phyloP scores from a whole-genome alignment of 1,140 invertebrate species.

The Monomorium pharaonis region DNA sequence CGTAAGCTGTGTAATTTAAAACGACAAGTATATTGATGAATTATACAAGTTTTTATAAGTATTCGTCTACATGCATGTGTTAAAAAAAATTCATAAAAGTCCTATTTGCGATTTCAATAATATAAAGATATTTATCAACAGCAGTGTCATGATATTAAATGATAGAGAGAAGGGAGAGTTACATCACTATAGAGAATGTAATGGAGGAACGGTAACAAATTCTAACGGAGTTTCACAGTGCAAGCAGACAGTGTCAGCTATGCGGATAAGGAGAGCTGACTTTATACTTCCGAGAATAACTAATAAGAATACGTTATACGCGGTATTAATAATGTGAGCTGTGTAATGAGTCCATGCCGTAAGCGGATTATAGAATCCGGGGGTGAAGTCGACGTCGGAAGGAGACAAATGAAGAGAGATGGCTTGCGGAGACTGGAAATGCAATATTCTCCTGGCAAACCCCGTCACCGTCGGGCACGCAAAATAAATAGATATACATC shows the following conservation, averaged over 20 bases:
- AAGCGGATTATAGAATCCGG: constrained; percentile 74
- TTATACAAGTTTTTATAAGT: background rate
- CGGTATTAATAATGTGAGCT: constrained; percentile 69
- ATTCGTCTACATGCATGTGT: background rate
- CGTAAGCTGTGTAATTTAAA: background rate
- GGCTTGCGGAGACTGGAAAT: constrained; percentile 74
- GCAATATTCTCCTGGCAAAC: constrained; percentile 73
- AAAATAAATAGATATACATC: constrained; percentile 75
- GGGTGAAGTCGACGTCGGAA: constrained; percentile 71
- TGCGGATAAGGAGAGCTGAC: constrained; percentile 57
- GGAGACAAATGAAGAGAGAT: constrained; percentile 78
- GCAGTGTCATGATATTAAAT: background rate
- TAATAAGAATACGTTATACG: constrained; percentile 57
- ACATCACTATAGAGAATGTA: constrained; percentile 19
- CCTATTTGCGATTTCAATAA: background rate
- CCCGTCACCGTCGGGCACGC: constrained; percentile 61
- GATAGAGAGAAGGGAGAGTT: constrained; percentile 18
- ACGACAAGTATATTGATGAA: background rate
- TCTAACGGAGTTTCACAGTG: constrained; percentile 55
- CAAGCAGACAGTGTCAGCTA: constrained; percentile 60
- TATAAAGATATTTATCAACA: constrained; percentile 8
- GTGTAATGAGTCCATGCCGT: constrained; percentile 68
- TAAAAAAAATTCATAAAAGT: background rate
- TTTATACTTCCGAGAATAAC: constrained; percentile 55
- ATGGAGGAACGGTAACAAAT: constrained; percentile 51